Evolutionary conservation across 37 sponge, comb jelly and placozoan species (phyloP).

Genomic region (Theonella swinhoei): DNA sequence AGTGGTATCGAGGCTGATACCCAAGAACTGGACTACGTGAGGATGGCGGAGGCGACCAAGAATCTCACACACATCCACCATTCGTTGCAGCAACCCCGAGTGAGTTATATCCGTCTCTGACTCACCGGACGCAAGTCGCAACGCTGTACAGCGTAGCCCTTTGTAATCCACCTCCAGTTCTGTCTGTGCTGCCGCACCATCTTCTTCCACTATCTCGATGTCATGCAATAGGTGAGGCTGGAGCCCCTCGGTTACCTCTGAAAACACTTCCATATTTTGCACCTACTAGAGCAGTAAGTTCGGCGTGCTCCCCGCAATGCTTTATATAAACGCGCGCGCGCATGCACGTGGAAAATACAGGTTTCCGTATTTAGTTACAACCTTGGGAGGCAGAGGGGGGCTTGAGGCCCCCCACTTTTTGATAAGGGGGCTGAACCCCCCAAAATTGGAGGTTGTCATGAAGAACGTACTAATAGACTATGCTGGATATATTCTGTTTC

Average conservation of each 20-base stretch:
- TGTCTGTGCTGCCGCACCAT: conserved; percentile 4
- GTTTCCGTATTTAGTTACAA: no score
- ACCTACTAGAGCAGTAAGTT: no score
- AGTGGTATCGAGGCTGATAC: not conserved
- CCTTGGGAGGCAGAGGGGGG: no score
- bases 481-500: no score
- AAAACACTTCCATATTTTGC: not conserved
- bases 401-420: no score
- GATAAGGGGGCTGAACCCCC: no score
- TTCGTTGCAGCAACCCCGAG: not conserved
- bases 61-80: not conserved
- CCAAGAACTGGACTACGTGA: conserved; percentile 47
- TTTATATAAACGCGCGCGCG: no score
- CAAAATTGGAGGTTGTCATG: no score
- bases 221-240: conserved; percentile 3
- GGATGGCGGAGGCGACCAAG: conserved; percentile 38
- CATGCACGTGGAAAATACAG: no score
- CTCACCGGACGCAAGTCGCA: not conserved
- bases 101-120: not conserved
- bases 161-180: conserved; percentile 17
- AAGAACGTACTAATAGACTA: no score
- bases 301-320: no score
- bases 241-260: not conserved
- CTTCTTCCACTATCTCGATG: not conserved
- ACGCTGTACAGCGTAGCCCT: conserved; percentile 38